These are phyloP conservation scores for Todiramphus saurophagus DNA, from an alignment of 2,113 vertebrate genomes.

Conservation along the genomic window DNA sequence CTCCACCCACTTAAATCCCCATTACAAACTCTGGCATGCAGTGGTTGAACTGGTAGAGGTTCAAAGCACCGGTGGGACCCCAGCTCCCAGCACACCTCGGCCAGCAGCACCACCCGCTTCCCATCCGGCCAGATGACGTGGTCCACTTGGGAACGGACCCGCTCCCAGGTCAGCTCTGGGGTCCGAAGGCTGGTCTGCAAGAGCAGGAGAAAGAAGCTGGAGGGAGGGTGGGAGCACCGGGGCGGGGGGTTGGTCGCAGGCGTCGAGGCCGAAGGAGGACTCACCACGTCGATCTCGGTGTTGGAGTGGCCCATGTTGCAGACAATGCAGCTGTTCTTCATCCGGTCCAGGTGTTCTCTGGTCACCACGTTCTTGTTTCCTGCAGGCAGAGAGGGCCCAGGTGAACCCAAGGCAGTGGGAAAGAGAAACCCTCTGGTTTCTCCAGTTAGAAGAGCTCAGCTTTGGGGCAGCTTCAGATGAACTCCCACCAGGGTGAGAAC, in stretches of 20 bases:
- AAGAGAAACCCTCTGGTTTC: neutral
- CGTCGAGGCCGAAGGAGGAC: neutral
- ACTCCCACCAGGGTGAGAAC: neutral
- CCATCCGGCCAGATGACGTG: constrained; percentile 99
- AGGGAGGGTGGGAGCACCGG: rapidly evolving
- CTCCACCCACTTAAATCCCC: neutral
- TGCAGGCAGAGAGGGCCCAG: constrained; percentile 47
- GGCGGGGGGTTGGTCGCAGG: rapidly evolving
- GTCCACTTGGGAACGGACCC: constrained; percentile 96
- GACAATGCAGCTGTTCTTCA: constrained; percentile 98
- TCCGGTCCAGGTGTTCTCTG: constrained; percentile 93
- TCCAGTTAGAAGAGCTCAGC: neutral
- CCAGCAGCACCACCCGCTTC: constrained; percentile 93
- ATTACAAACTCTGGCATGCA: neutral
- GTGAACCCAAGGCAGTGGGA: neutral
- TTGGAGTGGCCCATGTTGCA: constrained; percentile 99
- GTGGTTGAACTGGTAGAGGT: rapidly evolving
- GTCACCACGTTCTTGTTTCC: constrained; percentile 98
- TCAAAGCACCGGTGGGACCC: rapidly evolving
- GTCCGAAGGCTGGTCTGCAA: constrained; percentile 93
- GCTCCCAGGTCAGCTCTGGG: constrained; percentile 97
- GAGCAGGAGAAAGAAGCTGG: neutral
- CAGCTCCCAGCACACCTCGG: constrained; percentile 80
- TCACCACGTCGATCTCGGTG: constrained; percentile 97
- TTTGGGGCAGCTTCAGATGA: neutral